These are phyloP conservation scores for Geotrupes spiniger DNA, from an alignment of 2,888 invertebrate species.

Conservation along the genomic window DNA sequence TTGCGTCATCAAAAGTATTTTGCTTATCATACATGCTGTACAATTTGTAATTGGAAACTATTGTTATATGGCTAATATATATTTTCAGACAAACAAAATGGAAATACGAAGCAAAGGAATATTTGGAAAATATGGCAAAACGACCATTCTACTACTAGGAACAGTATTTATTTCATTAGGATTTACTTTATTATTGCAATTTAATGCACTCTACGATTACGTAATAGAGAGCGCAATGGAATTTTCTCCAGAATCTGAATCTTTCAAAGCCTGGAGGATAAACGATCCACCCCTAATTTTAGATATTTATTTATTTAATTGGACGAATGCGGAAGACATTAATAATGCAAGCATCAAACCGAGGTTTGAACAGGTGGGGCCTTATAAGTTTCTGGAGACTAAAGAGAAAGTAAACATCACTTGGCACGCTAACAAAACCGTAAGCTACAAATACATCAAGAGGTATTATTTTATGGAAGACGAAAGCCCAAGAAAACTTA, in stretches of 20 bases:
- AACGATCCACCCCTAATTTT: conserved; percentile 44
- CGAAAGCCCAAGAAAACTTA: conserved; percentile 64
- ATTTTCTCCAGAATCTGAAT: conserved; percentile 29
- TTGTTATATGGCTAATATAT: too few relatives aligned
- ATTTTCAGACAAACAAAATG: conserved; percentile 17
- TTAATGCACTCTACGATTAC: conserved; percentile 22
- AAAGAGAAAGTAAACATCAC: conserved; percentile 69
- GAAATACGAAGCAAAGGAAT: conserved; percentile 23
- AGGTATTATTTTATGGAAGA: conserved; percentile 68
- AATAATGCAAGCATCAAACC: conserved; percentile 57
- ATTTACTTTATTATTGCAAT: conserved; percentile 36
- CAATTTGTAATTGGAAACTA: too few relatives aligned
- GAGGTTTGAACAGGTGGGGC: conserved; percentile 57
- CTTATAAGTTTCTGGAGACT: conserved; percentile 65
- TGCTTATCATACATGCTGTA: too few relatives aligned
- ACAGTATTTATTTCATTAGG: conserved; percentile 37
- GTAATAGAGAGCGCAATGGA: conserved; percentile 24
- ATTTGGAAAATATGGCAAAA: conserved; percentile 25
- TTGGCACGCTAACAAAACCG: conserved; percentile 66
- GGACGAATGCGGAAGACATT: conserved; percentile 56
- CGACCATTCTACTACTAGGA: conserved; percentile 35
- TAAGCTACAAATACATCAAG: conserved; percentile 68
- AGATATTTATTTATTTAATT: conserved; percentile 46
- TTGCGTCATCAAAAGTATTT: too few relatives aligned
- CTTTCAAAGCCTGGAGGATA: conserved; percentile 42